Conservation (phyloP, 2,113 vertebrate genomes). For the Dipodomys merriami region DNA sequence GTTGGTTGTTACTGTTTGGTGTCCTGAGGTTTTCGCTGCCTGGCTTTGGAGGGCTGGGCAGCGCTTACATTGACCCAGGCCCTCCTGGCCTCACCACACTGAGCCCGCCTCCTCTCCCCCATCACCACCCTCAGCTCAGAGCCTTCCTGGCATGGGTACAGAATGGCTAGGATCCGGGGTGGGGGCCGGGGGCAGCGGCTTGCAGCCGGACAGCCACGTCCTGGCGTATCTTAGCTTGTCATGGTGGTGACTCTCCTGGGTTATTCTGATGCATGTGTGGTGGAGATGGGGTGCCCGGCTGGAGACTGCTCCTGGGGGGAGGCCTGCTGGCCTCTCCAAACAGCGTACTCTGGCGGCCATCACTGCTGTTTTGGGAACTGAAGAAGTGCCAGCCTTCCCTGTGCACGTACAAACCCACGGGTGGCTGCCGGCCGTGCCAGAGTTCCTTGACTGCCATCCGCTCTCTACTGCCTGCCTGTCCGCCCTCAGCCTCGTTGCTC, state of each 20-base stretch:
- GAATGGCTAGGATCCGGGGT: too few relatives aligned
- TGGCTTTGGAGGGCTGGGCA: neutral
- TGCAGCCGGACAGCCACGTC: neutral
- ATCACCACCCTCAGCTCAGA: neutral
- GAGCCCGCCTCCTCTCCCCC: too few relatives aligned
- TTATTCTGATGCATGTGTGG: neutral
- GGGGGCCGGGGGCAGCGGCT: neutral
- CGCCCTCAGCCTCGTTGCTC: constrained; percentile 63
- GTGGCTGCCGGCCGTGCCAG: neutral
- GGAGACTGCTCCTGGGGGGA: neutral
- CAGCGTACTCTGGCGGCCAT: constrained; percentile 35
- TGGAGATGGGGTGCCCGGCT: neutral
- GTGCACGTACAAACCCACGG: neutral
- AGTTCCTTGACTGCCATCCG: neutral
- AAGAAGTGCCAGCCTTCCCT: neutral
- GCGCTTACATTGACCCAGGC: too few relatives aligned
- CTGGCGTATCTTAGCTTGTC: neutral
- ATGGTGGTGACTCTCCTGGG: neutral
- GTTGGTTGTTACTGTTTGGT: too few relatives aligned
- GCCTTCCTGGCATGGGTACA: neutral
- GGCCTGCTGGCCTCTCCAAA: neutral
- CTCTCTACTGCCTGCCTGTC: constrained; percentile 10
- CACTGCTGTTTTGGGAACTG: constrained; percentile 46
- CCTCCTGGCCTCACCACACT: too few relatives aligned
- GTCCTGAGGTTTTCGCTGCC: neutral